These are phyloP conservation scores for Rynchops niger DNA, from an alignment of 2,113 vertebrate genomes.

Conservation along the genomic window DNA sequence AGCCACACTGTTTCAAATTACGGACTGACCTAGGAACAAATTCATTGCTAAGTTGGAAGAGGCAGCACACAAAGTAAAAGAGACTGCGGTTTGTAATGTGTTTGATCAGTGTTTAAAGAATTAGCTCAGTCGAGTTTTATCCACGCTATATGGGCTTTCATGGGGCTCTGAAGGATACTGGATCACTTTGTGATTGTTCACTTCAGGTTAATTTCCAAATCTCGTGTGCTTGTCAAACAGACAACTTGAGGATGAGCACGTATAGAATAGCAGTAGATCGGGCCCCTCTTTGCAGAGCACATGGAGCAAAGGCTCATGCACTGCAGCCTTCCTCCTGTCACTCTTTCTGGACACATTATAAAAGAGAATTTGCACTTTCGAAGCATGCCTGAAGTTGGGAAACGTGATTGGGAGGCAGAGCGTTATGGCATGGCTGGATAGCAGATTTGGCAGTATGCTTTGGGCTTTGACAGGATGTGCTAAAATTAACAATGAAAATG, in stretches of 20 bases:
- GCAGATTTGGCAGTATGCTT: background rate
- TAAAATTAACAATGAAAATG: background rate
- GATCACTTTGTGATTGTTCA: background rate
- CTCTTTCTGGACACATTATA: background rate
- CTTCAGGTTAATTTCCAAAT: background rate
- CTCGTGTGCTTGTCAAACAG: background rate
- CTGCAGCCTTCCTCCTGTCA: background rate
- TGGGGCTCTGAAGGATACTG: background rate
- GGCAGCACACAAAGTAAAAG: background rate
- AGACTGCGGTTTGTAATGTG: background rate
- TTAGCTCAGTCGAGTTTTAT: background rate
- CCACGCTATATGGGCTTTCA: background rate
- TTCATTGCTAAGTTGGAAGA: background rate
- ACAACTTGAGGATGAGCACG: background rate
- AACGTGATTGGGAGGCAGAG: background rate
- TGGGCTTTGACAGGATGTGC: background rate
- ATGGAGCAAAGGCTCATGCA: background rate
- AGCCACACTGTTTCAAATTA: background rate
- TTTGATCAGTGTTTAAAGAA: background rate
- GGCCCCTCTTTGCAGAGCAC: background rate
- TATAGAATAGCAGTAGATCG: background rate
- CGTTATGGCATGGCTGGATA: background rate
- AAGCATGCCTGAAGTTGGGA: background rate
- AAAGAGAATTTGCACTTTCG: background rate
- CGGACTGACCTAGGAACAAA: background rate